Base-by-base conservation (phyloP, 2,113 vertebrate genomes). In the Dromas ardeola region DNA sequence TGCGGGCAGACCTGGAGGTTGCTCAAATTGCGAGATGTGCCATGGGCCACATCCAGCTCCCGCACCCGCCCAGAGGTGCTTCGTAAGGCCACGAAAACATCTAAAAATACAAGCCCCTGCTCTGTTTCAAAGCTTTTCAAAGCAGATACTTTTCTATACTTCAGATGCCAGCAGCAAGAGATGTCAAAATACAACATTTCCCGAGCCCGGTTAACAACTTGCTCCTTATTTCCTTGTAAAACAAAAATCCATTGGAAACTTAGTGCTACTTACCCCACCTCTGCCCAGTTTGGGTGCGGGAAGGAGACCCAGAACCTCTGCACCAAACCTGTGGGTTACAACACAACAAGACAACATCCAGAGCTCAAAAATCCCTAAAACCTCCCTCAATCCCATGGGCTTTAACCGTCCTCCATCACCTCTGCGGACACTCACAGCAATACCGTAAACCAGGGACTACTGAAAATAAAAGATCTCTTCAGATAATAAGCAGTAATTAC, bases 51-150 rank as follows among this genome's bases (percentile, higher is more conserved):
- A 6, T 25, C 74, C 89, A 30, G 4, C 84, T 2, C 4, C 66
- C 2, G 5, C 0, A 2, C 15, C 52, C 14, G 45, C 81, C 76
- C 8, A 1, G 2, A 18, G 8, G 14, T 20, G 6, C 3, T 18
- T 30, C 11, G 2, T 1, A 5, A 19, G 32, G 49, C 49, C 70
- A 45, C 11, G 4, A 3, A 70, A 62, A 32, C 0, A 25, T 0
- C 87, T 27, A 1, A 22, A 86, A 90, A 52, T 0, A 15, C 0
- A 0, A 74, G 15, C 15, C 27, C 18, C 26, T 5, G 52, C 50
- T 42, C 38, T 5, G 11, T 10, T 27, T 14, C 58, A 21, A 10
- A 86, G 52, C 62, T 95, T 36, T 7, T 20, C 66, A 17, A 40
- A 69, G 90, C 14, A 38, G 43, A 0, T 1, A 10, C 8, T 69